Percentiles rank a stretch among this genome's conserved stretches.
phyloP scores from a whole-genome alignment of 1,140 invertebrate species.

The Metaphire vulgaris region DNA sequence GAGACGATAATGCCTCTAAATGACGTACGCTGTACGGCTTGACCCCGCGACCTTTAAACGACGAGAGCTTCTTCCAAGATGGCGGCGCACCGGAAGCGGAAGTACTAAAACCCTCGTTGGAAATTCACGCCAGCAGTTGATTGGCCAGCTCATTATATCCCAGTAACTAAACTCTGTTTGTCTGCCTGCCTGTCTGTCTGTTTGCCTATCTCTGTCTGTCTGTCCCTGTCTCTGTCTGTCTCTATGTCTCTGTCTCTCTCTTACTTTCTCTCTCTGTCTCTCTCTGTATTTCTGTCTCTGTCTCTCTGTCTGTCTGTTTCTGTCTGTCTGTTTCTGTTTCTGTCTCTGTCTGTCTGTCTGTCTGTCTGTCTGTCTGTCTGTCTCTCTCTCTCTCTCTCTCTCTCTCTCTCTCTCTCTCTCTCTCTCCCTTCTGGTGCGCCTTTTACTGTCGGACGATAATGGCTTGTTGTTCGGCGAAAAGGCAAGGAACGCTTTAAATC shows the following conservation, averaged over 20 bases:
- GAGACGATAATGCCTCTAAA: too few relatives aligned
- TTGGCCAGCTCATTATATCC: too few relatives aligned
- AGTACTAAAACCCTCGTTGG: too few relatives aligned
- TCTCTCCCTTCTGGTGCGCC: conserved; percentile 22
- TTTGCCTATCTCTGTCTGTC: conserved; percentile 23
- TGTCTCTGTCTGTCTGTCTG: conserved; percentile 10
- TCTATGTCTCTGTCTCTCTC: not conserved
- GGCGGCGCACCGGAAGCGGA: too few relatives aligned
- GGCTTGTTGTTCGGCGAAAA: too few relatives aligned
- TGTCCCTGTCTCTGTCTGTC: conserved; percentile 21
- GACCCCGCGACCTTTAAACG: too few relatives aligned
- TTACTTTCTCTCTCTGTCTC: not conserved
- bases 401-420: conserved; percentile 30
- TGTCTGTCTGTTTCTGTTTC: conserved; percentile 21
- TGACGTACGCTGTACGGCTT: too few relatives aligned
- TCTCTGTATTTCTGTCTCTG: conserved; percentile 25
- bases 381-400: conserved; percentile 28
- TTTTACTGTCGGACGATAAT: too few relatives aligned
- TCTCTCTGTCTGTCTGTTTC: conserved; percentile 27
- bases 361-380: conserved; percentile 21
- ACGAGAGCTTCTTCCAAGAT: too few relatives aligned
- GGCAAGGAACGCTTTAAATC: too few relatives aligned
- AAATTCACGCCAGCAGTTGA: too few relatives aligned
- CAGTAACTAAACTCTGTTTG: too few relatives aligned
- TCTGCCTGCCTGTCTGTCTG: conserved; percentile 5